Evolutionary conservation across 1,140 invertebrate genomes (phyloP), one percentile per base, ranked within the genome.

Genomic region (Cyclina sinensis): DNA sequence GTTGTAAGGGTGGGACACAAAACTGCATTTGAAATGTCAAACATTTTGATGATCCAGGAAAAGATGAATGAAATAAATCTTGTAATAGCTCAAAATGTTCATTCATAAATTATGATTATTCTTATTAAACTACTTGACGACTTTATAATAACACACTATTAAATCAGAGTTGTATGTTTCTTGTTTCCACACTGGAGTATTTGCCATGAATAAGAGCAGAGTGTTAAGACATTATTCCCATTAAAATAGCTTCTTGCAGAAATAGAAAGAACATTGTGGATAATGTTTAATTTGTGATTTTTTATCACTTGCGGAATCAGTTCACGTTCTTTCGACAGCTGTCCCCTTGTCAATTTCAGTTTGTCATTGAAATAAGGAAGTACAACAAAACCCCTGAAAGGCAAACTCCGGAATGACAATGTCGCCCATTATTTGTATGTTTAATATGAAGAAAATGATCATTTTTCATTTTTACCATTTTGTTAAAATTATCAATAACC

Each of bases 21-120:
- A n/a, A 27, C 57, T 27, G n/a, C 9, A 27, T 27, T 62, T 27
- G 18, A 62, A 27, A 21, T 62, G 57, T 62, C 57, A 62, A 62
- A 27, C n/a, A 12, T 62, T 62, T 24, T 62, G 18, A 27, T n/a
- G 57, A 24, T 62, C 2, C n/a, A 27, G 14, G n/a, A 62, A 62
- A n/a, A 27, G 24, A 62, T 62, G 57, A 62, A 62, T 62, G 57
- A 62, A 62, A 62, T 27, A 62, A 27, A 27, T 27, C n/a, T 14
- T 62, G 57, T 27, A 62, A 62, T 62, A 62, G n/a, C 57, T 24
- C 18, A 62, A 62, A 62, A 24, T 24, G n/a, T 27, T 62, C 57
- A 62, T 62, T 62, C 57, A 62, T 62, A 24, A 27, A 62, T 62
- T 62, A 62, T 62, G 24, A 62, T 62, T 62, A 27, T 62, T 62